phyloP scores from a whole-genome alignment of 2,113 vertebrate genomes.

The Odocoileus virginianus region DNA sequence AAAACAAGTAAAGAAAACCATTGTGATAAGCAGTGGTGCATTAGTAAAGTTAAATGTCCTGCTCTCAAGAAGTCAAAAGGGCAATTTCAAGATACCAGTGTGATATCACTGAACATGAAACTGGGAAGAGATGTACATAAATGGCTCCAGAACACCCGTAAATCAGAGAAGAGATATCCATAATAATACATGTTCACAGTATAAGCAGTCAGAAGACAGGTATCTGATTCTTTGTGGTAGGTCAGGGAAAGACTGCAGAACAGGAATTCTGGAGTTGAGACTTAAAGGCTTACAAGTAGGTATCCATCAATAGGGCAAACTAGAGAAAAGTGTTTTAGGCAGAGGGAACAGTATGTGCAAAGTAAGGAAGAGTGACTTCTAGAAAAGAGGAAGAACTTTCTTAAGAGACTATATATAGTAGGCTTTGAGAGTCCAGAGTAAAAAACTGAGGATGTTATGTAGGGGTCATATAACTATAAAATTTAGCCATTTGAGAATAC shows the following conservation, averaged over 20 bases:
- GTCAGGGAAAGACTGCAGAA: neutral
- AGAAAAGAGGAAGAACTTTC: neutral
- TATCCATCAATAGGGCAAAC: neutral
- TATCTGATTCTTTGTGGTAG: too few species aligned
- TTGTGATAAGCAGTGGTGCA: neutral
- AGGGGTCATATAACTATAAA: neutral
- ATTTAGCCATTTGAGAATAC: neutral
- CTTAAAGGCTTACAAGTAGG: neutral
- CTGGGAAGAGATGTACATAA: neutral
- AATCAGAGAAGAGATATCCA: neutral
- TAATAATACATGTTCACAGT: fast-evolving
- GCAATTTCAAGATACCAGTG: neutral
- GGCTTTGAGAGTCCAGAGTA: neutral
- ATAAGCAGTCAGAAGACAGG: neutral
- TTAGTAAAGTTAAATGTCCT: neutral
- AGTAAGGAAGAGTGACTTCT: neutral
- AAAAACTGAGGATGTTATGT: neutral
- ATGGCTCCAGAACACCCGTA: neutral
- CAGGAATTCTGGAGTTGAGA: neutral
- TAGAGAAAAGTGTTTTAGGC: neutral
- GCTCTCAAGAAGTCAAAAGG: neutral
- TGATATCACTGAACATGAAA: neutral
- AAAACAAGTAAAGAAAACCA: neutral
- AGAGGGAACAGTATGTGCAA: neutral
- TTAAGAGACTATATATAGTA: neutral